Base-by-base conservation (phyloP, 2,797 vertebrate species). In the Harpagifer antarcticus region DNA sequence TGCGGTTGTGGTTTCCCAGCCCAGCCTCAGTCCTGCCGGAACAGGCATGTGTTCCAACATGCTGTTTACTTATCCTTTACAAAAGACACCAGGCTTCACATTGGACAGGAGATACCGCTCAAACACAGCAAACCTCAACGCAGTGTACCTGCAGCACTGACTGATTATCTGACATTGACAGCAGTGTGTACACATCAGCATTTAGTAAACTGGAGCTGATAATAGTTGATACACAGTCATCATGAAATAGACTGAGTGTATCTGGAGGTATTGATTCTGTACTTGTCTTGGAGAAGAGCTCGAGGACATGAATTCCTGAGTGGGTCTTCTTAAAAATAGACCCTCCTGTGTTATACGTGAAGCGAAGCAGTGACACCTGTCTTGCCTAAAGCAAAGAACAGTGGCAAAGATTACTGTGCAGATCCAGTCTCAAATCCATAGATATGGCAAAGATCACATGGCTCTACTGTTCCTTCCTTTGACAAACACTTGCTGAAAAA, bases 41-140 rank as follows among this genome's bases (percentile, higher is more conserved):
- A 84, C 83, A 81, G 78, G 82, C 79, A 79, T 91, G 85, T 90
- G 89, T 87, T 87, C 72, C 81, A 86, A 88, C 85, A 84, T 10
- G 81, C 73, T 89, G 88, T 93, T 93, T 92, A 92, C 86, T 83
- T 91, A 85, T 77, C 75, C 84, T 83, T 86, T 54, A 91, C 82
- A 92, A 90, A 91, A 90, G 90, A 91, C 60, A 37, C 57, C 74
- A 64, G 79, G 73, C 76, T 71, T 87, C 83, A 58, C 88, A 43
- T 80, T 69, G 74, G 60, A 76, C 86, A 66, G 61, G 40, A 80
- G 86, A 71, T 48, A 72, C 55, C 3, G 19, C 74, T 83, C 81
- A 64, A 76, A 86, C 76, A 70, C 64, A 64, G 76, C 77, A 87
- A 88, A 87, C 89, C 87, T 87, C 84, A 66, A 67, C 33, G 31